Evolutionary conservation across 2,888 invertebrate species (phyloP), one percentile per base, ranked within the genome.

Genomic region (Tachystola acroxantha): DNA sequence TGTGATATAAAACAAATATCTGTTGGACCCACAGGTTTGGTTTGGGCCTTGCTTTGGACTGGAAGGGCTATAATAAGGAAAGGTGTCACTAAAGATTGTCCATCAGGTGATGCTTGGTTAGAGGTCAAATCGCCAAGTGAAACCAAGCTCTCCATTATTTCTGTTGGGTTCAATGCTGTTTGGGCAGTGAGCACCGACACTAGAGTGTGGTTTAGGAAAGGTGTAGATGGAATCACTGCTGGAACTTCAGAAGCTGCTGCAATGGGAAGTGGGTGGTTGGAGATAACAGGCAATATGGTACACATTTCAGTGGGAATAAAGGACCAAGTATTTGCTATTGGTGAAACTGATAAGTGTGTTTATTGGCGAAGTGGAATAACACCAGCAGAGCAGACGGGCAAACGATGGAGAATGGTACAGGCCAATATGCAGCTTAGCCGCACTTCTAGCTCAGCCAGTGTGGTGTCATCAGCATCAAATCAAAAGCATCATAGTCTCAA

Each of bases 281-380:
- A 96, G 87, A 96, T 97, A 90, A 92, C 95, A 42, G 96, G 95
- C 30, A 91, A 92, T 67, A 94, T 97, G 91, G 89, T 91, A 12
- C 88, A 93, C 62, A 89, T 97, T 31, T 93, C 95, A n/a, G 93
- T 96, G 38, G 93, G 96, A 20, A 89, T 92, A 9, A 95, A 95
- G 77, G 96, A 97, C 80, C 96, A 97, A 89, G 92, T 94, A 7
- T 96, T 95, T 89, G 96, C 93, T 7, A 91, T 96, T 50, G 96
- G 96, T 4, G 91, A 92, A 29, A 91, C 93, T 46, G 96, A 96
- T 75, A 91, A 96, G 42, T 88, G 91, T 46, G 88, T 96, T 39
- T 96, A 95, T 70, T 93, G 93, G 76, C 88, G 96, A 36, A 91
- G 91, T 52, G 94, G 95, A 13, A 92, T 96, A 3, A 91, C 90